Evolutionary conservation across 2,113 vertebrate species (phyloP).

Genomic region (Aspidoscelis tigris): DNA sequence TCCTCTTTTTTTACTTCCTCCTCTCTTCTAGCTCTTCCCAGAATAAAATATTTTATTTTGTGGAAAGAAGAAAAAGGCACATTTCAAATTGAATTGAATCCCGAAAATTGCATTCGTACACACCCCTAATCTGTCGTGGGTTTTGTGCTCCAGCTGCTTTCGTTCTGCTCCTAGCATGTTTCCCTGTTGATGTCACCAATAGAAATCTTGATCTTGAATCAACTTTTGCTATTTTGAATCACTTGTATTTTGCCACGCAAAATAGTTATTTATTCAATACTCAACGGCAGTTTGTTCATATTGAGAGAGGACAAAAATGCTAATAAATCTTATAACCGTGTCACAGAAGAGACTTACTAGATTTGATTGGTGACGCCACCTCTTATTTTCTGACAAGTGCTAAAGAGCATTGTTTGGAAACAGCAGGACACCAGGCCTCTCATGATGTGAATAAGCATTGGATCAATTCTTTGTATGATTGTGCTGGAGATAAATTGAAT

Average conservation of each 20-base stretch:
- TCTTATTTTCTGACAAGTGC: not conserved
- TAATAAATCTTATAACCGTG: constrained; percentile 29
- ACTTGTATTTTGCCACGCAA: constrained; percentile 39
- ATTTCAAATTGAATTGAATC: too few relatives aligned
- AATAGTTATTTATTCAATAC: constrained; percentile 6
- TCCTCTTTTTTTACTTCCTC: too few relatives aligned
- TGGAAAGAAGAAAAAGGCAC: too few relatives aligned
- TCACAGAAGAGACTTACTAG: not conserved
- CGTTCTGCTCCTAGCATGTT: too few relatives aligned
- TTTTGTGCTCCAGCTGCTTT: too few relatives aligned
- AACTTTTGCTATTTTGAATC: constrained; percentile 10
- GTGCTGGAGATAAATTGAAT: constrained; percentile 47
- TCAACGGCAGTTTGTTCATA: constrained; percentile 31
- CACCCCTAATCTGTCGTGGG: too few relatives aligned
- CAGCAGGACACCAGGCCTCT: constrained; percentile 33
- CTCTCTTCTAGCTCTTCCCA: too few relatives aligned
- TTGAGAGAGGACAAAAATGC: constrained; percentile 17
- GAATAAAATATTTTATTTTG: too few relatives aligned
- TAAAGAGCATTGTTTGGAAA: constrained; percentile 21
- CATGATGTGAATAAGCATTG: constrained; percentile 33
- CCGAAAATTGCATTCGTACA: too few relatives aligned
- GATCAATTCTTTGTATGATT: constrained; percentile 44
- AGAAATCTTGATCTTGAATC: not conserved
- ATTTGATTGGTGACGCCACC: constrained; percentile 13
- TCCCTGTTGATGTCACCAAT: not conserved